Evolutionary conservation across 1,140 invertebrate genomes (phyloP), one percentile per base, ranked within the genome.

Genomic region (Sitophilus oryzae): DNA sequence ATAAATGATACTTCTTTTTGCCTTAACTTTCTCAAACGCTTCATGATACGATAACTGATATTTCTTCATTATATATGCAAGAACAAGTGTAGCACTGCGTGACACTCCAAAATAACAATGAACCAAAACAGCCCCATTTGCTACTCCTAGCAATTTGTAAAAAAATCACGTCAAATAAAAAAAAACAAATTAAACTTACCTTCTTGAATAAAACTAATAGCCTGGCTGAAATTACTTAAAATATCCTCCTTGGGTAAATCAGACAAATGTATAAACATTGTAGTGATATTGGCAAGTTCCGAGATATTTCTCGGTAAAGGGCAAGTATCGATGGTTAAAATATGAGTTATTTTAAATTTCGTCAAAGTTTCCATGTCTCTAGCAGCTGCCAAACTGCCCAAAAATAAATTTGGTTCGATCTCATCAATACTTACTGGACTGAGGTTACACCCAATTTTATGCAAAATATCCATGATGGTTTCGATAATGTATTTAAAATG

Each of bases 61-160:
- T 60, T 89, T 89, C 64, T 89, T 84, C 89, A 94, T 93, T 5
- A 90, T 71, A 66, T 86, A 92, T 6, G 86, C 89, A 56, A 91
- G 86, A 0, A 93, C 83, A 2, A 91, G 75, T 0, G 88, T 84
- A 1, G 88, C 85, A 62, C 89, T 92, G 51, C 91, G 75, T 1
- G 89, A 92, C n/a, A 93, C 82, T 15, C 89, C 89, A 66, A 84
- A 90, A 64, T 90, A 89, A 72, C 89, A 92, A 64, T 92, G 89
- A 1, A 91, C 86, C 9, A 91, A 71, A 3, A 91, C 76, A 56
- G 72, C 81, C 14, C 83, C 81, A 22, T 76, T 74, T 40, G 73
- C 65, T 36, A 64, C 37, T 8, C 46, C 54, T 56, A 38, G 16
- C 49, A 56, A 18, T 21, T 9, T 41, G 8, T n/a, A n/a, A 23